These are phyloP conservation scores for Lamproptera curius DNA, from an alignment of 2,888 invertebrate species.

Conservation along the genomic window DNA sequence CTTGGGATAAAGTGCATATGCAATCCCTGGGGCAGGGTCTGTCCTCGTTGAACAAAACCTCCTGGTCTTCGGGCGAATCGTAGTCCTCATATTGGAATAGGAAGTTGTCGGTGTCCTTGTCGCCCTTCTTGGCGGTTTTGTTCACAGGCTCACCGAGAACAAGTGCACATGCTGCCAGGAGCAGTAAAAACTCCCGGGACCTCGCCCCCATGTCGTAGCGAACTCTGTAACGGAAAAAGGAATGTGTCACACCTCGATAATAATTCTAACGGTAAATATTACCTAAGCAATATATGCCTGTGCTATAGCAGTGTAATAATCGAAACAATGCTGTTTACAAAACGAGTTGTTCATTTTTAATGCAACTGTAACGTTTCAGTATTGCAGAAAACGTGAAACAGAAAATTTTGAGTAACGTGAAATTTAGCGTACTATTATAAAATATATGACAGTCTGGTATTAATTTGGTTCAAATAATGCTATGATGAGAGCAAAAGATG, in stretches of 20 bases:
- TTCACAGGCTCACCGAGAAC: conserved; percentile 56
- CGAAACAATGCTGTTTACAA: conserved; percentile 39
- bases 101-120: conserved; percentile 50
- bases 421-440: too few species aligned
- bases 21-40: conserved; percentile 81
- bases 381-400: too few species aligned
- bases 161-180: conserved; percentile 68
- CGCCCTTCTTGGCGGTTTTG: conserved; percentile 54
- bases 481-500: too few species aligned
- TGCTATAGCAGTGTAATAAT: conserved; percentile 39
- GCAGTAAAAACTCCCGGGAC: conserved; percentile 70
- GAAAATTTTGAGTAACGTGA: too few species aligned
- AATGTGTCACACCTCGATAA: conserved; percentile 21
- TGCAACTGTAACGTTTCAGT: neutral
- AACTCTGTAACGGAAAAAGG: conserved; percentile 63
- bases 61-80: conserved; percentile 67
- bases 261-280: conserved; percentile 25
- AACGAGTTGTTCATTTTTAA: conserved; percentile 4
- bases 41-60: conserved; percentile 67
- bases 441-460: too few species aligned
- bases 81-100: conserved; percentile 64
- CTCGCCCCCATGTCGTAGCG: conserved; percentile 70
- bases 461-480: too few species aligned
- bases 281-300: conserved; percentile 45
- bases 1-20: conserved; percentile 78